Base-by-base conservation (phyloP, 2,113 vertebrate genomes). In the Capreolus pygargus region DNA sequence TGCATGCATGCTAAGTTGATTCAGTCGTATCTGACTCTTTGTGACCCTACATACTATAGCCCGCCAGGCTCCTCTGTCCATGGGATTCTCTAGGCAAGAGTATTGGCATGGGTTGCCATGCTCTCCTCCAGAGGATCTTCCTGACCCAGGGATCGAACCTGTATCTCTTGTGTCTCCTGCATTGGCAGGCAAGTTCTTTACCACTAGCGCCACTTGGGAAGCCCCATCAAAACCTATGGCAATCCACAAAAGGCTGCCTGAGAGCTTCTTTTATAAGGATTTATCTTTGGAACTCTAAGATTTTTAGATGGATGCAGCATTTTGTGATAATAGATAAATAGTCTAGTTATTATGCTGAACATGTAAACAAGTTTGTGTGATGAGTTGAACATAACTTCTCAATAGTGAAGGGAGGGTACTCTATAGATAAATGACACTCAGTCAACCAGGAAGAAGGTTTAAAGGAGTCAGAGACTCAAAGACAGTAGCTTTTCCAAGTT, bases 401-500 rank as follows among this genome's bases (percentile, higher is more conserved):
- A 64, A 23, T 67, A 91, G 81, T 55, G 57, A 67, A 86, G 70
- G 60, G 43, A 81, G 36, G 27, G 5, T 55, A 28, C 78, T 78
- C 23, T 28, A 7, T 30, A 87, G 83, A 94, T 76, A 95, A 94
- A 94, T 91, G 93, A 57, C 39, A 89, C 64, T 90, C 8, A 0
- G 52, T 97, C 94, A 96, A 52, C 78, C 67, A 94, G 57, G 82
- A 84, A 92, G 85, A 95, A 91, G 92, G 50, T 91, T 94, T 47
- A 55, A 93, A 96, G 86, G 52, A 89, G 43, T 16, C 67, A 90
- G 57, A 97, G 90, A 60, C 60, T 86, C 8, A 76, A 50, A 91
- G 64, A 97, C 92, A 97, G 93, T 95, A 47, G 96, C 57, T 94
- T 96, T 97, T 97, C 96, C 89, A 95, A 96, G 86, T 93, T 92